These are phyloP conservation scores for Zootoca vivipara DNA, from an alignment of 2,113 vertebrate species.

Conservation along the genomic window DNA sequence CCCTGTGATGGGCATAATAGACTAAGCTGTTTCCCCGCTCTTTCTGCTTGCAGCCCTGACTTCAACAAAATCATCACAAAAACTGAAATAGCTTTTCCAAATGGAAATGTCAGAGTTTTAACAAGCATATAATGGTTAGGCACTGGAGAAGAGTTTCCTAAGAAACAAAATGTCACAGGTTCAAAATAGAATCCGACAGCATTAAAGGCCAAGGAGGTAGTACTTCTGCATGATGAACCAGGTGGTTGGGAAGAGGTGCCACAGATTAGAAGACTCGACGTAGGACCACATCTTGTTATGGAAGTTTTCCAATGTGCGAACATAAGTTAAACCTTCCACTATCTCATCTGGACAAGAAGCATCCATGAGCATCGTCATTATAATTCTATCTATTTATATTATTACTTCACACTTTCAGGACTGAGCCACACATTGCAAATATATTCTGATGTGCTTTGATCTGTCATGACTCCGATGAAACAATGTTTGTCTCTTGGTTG, in stretches of 20 bases:
- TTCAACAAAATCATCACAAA: conserved; percentile 1
- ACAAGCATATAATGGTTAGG: neutral
- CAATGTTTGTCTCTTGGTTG: too few relatives aligned
- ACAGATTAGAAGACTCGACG: neutral
- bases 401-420: too few relatives aligned
- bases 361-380: too few relatives aligned
- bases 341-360: neutral
- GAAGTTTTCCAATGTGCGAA: neutral
- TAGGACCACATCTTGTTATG: neutral
- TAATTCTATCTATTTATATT: too few relatives aligned
- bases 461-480: too few relatives aligned
- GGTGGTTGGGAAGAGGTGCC: neutral
- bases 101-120: conserved; percentile 24
- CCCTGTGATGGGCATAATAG: conserved; percentile 49
- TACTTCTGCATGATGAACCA: neutral
- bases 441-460: too few relatives aligned
- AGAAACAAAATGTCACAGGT: neutral
- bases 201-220: neutral
- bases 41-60: conserved; percentile 29
- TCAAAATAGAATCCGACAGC: neutral
- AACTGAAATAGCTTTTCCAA: conserved; percentile 31
- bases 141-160: neutral
- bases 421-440: too few relatives aligned
- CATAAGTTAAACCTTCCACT: neutral
- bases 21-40: conserved; percentile 57